Base-by-base conservation (phyloP, 2,113 vertebrate species). In the Sceloporus tristichus region DNA sequence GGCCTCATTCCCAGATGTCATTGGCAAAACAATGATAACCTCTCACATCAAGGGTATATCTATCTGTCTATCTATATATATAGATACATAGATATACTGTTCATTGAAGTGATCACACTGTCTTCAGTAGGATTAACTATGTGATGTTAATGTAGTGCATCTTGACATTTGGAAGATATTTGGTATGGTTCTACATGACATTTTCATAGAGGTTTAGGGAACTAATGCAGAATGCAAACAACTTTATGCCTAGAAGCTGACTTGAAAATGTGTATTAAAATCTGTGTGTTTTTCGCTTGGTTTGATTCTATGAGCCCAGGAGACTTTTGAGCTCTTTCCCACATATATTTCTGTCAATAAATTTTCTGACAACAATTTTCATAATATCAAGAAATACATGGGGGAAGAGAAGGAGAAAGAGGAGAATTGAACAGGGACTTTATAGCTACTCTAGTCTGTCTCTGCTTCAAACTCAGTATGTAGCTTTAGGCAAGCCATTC, bases 161-260 rank as follows among this genome's bases (percentile, higher is more conserved):
- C 73, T 77, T 84, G 81, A 88, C 87, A 88, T 88, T 88, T 88
- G 42, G 34, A 78, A 88, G 82, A 14, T 13, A 84, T 84, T 84
- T 88, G 65, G 21, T 66, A 70, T 56, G 73, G 76, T 85, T 73
- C 82, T 85, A 73, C 38, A 53, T 85, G 66, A 48, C 83, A 79
- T 79, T 84, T 89, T 85, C 82, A 85, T 79, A 73, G 82, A 74
- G 87, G 29, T 82, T 88, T 88, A 65, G 42, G 42, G 62, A 89
- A 62, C 40, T 89, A 89, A 89, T 85, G 68, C 53, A 89, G 85
- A 88, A 88, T 70, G 38, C 80, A 84, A 84, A 81, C 71, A 82
- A 42, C 42, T 77, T 53, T 87, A 82, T 75, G 86, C 73, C 80
- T 75, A 54, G 73, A 25, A 82, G 59, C 40, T 68, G 29, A 83